These are phyloP conservation scores for Sebastes trivittatus DNA, from an alignment of 2,797 vertebrate genomes.

Conservation along the genomic window DNA sequence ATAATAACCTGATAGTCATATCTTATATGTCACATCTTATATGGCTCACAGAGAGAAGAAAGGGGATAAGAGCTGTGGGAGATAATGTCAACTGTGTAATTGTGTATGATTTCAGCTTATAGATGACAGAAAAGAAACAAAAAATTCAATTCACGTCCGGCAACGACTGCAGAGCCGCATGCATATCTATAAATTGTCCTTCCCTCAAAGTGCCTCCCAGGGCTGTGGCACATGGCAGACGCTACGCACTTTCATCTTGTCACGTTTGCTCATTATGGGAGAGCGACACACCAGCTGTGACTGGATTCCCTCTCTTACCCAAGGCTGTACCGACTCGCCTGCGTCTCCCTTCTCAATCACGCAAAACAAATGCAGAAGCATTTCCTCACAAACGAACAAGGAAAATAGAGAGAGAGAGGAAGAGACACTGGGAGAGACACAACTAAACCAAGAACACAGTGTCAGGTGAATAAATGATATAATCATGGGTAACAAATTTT, in stretches of 20 bases:
- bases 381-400: slow-evolving; percentile 56
- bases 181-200: slow-evolving; percentile 34
- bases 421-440: neutral
- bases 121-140: neutral
- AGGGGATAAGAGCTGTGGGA: neutral
- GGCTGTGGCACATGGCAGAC: slow-evolving; percentile 34
- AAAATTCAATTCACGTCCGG: slow-evolving; percentile 28
- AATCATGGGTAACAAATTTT: slow-evolving; percentile 52
- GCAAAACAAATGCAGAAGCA: slow-evolving; percentile 63
- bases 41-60: slow-evolving; percentile 23
- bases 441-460: slow-evolving; percentile 24
- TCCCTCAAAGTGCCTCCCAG: slow-evolving; percentile 17
- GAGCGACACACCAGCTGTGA: slow-evolving; percentile 61
- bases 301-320: slow-evolving; percentile 49
- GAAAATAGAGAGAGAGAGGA: slow-evolving; percentile 9
- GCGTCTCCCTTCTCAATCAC: slow-evolving; percentile 57
- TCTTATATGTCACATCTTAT: neutral
- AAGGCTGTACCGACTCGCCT: slow-evolving; percentile 35
- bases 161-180: slow-evolving; percentile 17
- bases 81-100: slow-evolving; percentile 31
- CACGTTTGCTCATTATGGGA: slow-evolving; percentile 57
- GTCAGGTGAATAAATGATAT: slow-evolving; percentile 63
- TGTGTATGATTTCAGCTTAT: slow-evolving; percentile 23
- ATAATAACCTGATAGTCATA: slow-evolving; percentile 51
- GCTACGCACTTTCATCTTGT: slow-evolving; percentile 54